These are phyloP conservation scores for Falco cherrug DNA, from an alignment of 2,797 vertebrate genomes.

Conservation along the genomic window DNA sequence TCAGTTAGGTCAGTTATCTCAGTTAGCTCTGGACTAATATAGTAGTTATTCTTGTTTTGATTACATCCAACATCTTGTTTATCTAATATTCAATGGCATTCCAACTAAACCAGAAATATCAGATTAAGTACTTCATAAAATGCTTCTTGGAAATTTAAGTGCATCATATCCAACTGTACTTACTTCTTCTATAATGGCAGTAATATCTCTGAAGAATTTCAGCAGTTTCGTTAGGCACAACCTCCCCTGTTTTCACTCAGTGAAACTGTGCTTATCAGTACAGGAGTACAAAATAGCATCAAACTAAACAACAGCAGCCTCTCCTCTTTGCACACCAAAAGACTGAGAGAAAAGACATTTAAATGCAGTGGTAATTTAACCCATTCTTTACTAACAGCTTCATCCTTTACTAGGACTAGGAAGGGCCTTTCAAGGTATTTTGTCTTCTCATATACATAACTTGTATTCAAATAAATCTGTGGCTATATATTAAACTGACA, in stretches of 20 bases:
- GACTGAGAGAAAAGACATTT: background rate
- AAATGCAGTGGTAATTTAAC: background rate
- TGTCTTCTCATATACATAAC: background rate
- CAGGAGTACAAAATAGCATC: background rate
- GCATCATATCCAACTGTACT: background rate
- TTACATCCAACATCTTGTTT: background rate
- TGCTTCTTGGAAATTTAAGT: background rate
- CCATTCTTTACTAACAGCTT: background rate
- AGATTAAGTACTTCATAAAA: background rate
- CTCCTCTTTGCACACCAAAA: background rate
- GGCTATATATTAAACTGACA: background rate
- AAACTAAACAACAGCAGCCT: background rate
- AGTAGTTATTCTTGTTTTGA: background rate
- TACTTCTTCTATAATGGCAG: background rate
- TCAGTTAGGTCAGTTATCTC: background rate
- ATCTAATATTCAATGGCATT: background rate
- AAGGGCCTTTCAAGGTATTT: background rate
- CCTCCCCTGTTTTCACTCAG: background rate
- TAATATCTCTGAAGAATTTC: background rate
- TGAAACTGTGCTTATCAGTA: background rate
- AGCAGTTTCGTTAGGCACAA: background rate
- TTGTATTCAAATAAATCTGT: background rate
- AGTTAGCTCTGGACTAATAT: background rate
- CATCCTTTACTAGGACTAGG: background rate
- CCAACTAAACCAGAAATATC: background rate